Percentiles rank a stretch among this genome's conserved stretches.
Evolutionary conservation across 2,797 vertebrate species (phyloP).

Genomic region (Tragelaphus oryx): DNA sequence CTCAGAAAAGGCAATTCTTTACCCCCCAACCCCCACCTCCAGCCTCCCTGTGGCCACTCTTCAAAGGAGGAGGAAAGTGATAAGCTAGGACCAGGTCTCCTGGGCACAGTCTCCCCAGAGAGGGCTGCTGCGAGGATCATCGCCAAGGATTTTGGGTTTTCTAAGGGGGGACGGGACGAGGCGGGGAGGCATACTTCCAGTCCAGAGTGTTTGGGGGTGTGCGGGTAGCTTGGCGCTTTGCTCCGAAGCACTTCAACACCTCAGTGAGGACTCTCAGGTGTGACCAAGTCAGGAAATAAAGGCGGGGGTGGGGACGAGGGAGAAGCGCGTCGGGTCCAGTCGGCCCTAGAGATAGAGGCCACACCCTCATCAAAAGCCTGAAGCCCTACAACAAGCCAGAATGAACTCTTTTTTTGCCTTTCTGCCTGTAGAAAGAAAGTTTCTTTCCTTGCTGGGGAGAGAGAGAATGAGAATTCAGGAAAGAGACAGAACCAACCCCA

Average conservation of each 20-base stretch:
- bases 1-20: neutral
- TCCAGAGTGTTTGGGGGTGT: neutral
- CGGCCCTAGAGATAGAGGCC: neutral
- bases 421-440: neutral
- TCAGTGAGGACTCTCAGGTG: slow-evolving; percentile 49
- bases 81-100: neutral
- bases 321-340: neutral
- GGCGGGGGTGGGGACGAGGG: neutral
- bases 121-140: neutral
- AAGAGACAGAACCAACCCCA: slow-evolving; percentile 27
- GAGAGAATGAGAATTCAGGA: slow-evolving; percentile 45
- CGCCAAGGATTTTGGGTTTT: neutral
- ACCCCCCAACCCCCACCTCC: too few relatives aligned
- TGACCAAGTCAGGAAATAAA: slow-evolving; percentile 27
- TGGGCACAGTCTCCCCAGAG: neutral
- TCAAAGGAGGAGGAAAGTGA: neutral
- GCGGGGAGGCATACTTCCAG: neutral
- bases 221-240: neutral
- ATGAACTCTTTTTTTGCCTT: neutral
- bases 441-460: neutral
- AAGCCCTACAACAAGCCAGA: neutral
- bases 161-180: neutral
- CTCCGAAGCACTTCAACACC: slow-evolving; percentile 27
- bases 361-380: slow-evolving; percentile 47
- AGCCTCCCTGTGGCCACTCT: neutral